Evolutionary conservation across 1,140 invertebrate species (phyloP).

Genomic region (Bombus impatiens): DNA sequence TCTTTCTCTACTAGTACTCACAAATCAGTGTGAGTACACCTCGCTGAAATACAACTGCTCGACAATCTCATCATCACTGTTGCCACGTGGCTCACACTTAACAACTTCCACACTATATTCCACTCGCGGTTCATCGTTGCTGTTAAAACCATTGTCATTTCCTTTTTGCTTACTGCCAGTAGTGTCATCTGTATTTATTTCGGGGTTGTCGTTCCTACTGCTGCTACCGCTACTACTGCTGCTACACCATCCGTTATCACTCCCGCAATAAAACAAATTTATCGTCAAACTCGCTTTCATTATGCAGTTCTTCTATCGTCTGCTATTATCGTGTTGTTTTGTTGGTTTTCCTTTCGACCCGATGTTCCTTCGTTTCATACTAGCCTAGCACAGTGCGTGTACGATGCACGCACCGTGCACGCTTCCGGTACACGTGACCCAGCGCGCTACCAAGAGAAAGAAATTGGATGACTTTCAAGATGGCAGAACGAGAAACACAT

Average conservation of each 20-base stretch:
- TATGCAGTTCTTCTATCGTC: conserved; percentile 15
- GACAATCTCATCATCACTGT: conserved; percentile 51
- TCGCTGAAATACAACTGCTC: conserved; percentile 23
- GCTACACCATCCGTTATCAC: conserved; percentile 46
- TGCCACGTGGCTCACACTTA: conserved; percentile 38
- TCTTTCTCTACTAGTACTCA: conserved; percentile 36
- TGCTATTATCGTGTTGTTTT: conserved; percentile 17
- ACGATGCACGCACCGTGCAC: conserved; percentile 45
- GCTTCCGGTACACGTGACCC: conserved; percentile 42
- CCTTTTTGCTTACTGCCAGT: neutral
- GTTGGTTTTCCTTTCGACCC: neutral
- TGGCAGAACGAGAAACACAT: conserved; percentile 37
- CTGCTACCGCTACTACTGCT: neutral
- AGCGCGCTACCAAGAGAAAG: conserved; percentile 18
- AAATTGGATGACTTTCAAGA: conserved; percentile 46
- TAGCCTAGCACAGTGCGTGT: conserved; percentile 40
- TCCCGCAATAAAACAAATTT: conserved; percentile 34
- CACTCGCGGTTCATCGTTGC: conserved; percentile 49
- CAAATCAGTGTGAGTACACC: conserved; percentile 46
- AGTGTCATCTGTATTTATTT: neutral
- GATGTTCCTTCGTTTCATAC: neutral
- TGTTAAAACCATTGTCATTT: conserved; percentile 55
- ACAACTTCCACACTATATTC: conserved; percentile 48
- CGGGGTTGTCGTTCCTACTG: neutral
- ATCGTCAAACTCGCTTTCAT: conserved; percentile 50